phyloP scores from a whole-genome alignment of 2,113 vertebrate genomes.

The Apteryx owenii region DNA sequence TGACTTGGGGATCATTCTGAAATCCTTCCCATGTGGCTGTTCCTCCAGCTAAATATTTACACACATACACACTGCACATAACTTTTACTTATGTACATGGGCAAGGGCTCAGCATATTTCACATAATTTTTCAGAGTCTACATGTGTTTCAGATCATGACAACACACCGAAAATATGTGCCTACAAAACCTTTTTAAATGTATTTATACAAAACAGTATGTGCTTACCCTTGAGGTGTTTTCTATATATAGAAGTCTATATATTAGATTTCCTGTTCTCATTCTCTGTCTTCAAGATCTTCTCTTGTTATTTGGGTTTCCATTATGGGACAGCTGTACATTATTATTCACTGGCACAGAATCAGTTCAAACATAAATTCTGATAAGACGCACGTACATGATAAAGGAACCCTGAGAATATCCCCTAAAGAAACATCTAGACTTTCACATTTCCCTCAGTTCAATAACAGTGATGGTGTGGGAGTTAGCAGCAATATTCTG shows the following conservation, averaged over 20 bases:
- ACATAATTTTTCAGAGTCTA: constrained; percentile 67
- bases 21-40: constrained; percentile 55
- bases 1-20: constrained; percentile 64
- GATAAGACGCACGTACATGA: neutral
- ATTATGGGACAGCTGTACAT: neutral
- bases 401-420: neutral
- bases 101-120: constrained; percentile 56
- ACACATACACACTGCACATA: neutral
- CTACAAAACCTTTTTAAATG: constrained; percentile 66
- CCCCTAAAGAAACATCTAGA: neutral
- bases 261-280: constrained; percentile 33
- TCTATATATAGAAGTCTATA: constrained; percentile 68
- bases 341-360: constrained; percentile 36
- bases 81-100: constrained; percentile 46
- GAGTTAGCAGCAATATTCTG: neutral
- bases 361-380: neutral
- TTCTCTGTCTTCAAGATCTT: neutral
- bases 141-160: constrained; percentile 78
- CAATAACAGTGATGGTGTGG: neutral
- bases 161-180: constrained; percentile 70
- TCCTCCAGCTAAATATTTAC: constrained; percentile 76
- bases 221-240: constrained; percentile 52
- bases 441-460: neutral
- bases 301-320: neutral
- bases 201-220: constrained; percentile 64